Base-by-base conservation (phyloP, 2,113 vertebrate species). In the Coptodon rendalli region DNA sequence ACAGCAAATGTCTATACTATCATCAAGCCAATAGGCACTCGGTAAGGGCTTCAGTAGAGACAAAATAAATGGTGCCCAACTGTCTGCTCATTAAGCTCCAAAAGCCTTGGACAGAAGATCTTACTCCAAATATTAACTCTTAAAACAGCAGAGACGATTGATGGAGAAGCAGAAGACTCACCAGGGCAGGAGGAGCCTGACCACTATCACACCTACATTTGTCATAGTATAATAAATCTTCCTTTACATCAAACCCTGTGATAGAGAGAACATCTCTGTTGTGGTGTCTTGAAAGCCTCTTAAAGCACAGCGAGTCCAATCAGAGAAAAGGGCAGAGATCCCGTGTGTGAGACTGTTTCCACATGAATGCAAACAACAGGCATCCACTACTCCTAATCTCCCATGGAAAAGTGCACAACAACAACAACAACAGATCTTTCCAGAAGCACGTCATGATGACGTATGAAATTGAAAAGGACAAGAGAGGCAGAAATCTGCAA, bases 381-480 rank as follows among this genome's bases (percentile, higher is more conserved):
- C 45, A 22, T 24, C n/a, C 63, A 71, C 66, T 16, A 45, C 68
- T 45, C 66, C 5, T 9, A 27, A 45, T 73, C n/a, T 43, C 38
- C 66, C 38, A 45, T 16, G 13, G 45, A 45, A 27, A 71, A 45
- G 22, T 43, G 38, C 7, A 71, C n/a, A 43, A 27, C 66, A 43
- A 71, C n/a, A 43, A 27, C 66, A 43, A 6, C 66, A 73, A 27
- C 13, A 17, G 5, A 40, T 43, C 12, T 6, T 24, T 40, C 34
- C 66, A 45, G 8, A 16, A 73, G 66, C n/a, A 71, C 2, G 5
- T 68, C 13, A 2, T 43, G n/a, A 71, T 1, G 4, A 43, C 1
- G 3, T 14, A 43, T 43, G 66, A 43, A 14, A 6, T 43, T 3
- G 3, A 24, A 24, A 13, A 24, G 0, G 3, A 43, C 1, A 9